Evolutionary conservation across 2,113 vertebrate genomes (phyloP).

Genomic region (Corvus moneduloides): DNA sequence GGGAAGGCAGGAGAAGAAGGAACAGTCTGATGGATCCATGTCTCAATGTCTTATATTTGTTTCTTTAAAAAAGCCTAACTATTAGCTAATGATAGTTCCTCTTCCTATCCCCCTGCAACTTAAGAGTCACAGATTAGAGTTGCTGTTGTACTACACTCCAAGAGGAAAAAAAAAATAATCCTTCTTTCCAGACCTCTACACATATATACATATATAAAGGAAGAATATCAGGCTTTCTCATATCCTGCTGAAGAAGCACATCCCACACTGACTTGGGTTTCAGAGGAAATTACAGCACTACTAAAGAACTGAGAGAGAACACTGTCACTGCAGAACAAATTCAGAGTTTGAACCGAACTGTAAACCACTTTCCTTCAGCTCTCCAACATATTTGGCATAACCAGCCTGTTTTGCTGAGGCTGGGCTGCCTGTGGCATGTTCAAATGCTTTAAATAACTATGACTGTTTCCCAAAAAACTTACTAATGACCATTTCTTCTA

Average conservation of each 20-base stretch:
- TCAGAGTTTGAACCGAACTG: background rate
- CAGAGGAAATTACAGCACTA: conserved; percentile 17
- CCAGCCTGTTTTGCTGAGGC: background rate
- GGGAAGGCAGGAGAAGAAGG: background rate
- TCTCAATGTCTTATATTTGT: background rate
- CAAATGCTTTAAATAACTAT: background rate
- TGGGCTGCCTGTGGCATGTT: background rate
- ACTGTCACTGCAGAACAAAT: background rate
- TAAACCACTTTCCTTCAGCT: background rate
- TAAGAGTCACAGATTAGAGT: background rate
- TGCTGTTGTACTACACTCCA: background rate
- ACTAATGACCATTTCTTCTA: background rate
- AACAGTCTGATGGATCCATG: background rate
- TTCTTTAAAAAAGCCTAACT: background rate
- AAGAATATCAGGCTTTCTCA: background rate
- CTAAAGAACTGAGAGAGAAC: background rate
- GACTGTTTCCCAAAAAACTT: background rate
- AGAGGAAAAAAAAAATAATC: background rate
- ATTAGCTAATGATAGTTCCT: background rate
- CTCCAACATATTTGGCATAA: background rate
- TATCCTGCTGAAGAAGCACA: background rate
- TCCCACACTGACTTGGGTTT: background rate
- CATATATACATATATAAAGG: background rate
- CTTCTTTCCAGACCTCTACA: background rate
- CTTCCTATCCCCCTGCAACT: background rate